Evolutionary conservation across 37 sponge, comb jelly and placozoan genomes (phyloP).

Genomic region (Tethya wilhelma): DNA sequence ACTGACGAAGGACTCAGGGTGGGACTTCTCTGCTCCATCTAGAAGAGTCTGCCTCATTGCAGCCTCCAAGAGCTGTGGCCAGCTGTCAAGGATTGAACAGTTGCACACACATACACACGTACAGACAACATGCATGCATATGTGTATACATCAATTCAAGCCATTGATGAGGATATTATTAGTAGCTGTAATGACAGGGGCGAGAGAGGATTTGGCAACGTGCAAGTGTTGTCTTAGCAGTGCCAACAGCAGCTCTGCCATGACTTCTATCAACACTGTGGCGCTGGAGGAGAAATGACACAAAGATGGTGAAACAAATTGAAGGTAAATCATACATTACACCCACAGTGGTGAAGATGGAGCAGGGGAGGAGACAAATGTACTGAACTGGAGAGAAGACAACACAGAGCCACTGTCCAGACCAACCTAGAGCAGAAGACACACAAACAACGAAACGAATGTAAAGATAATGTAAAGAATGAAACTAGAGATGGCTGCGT

Average conservation of each 20-base stretch:
- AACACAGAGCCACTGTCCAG: background rate
- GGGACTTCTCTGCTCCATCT: too few species aligned
- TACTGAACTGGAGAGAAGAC: background rate
- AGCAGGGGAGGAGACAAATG: background rate
- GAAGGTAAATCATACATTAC: too few species aligned
- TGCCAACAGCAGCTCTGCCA: constrained; percentile 17
- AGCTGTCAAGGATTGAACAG: background rate
- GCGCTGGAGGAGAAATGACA: background rate
- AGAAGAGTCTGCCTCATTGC: too few species aligned
- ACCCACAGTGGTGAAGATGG: background rate
- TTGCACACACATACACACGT: too few species aligned
- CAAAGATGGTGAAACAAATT: background rate
- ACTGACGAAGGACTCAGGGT: too few species aligned
- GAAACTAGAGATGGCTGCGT: background rate
- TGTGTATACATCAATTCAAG: too few species aligned
- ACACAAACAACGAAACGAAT: background rate
- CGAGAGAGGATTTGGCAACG: background rate
- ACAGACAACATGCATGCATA: background rate
- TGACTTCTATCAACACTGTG: constrained; percentile 3
- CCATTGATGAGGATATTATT: constrained; percentile 41
- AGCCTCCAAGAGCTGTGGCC: too few species aligned
- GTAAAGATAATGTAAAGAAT: background rate
- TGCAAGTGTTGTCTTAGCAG: constrained; percentile 23
- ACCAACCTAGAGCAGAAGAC: too few species aligned
- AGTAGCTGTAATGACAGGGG: constrained; percentile 18